Base-by-base conservation (phyloP, 2,888 invertebrate genomes). In the Drosophila yooni region DNA sequence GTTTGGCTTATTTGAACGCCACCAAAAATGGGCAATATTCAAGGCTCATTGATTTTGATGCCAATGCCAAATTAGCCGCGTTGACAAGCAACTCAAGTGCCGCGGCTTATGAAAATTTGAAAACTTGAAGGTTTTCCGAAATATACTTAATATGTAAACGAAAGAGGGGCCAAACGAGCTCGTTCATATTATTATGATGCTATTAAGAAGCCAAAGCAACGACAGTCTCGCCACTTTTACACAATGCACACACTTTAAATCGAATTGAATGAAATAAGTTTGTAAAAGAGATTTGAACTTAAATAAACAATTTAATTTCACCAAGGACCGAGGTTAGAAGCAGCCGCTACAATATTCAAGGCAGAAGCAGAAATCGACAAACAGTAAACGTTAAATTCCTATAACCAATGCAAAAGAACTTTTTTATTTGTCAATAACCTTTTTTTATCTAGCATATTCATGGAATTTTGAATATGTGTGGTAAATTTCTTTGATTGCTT, bases 21-120 rank as follows among this genome's bases (percentile, higher is more conserved):
- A 25, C 11, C 21, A 60, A 73, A 78, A 73, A 78, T 72, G 52
- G 66, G 34, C 70, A 80, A 74, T 59, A 82, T 81, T 83, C 82
- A 85, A 69, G 82, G 63, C 76, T 68, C 76, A 85, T 81, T 82
- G 74, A 76, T 60, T 75, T 65, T 36, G 33, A 57, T 46, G 46
- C 50, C 33, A 34, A 52, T 50, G 69, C 40, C 51, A 52, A 66
- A 63, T 73, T 36, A 62, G 46, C 62, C n/a, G 38, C 57, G 38
- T 48, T 40, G 13, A 18, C 29, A 25, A 38, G 18, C 40, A 13
- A 36, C n/a, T 38, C 50, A 27, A 43, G 29, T 56, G 56, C 18
- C n/a, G 52, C 15, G 34, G 50, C 40, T 38, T 38, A 29, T 15
- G 34, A 36, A 57, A 54, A 36, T 59, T 29, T 11, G 40, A 54